A percentile compares a stretch with the other conserved stretches of the same genome.
Conservation (phyloP, 2,113 vertebrate genomes). For the Lagopus leucura region DNA sequence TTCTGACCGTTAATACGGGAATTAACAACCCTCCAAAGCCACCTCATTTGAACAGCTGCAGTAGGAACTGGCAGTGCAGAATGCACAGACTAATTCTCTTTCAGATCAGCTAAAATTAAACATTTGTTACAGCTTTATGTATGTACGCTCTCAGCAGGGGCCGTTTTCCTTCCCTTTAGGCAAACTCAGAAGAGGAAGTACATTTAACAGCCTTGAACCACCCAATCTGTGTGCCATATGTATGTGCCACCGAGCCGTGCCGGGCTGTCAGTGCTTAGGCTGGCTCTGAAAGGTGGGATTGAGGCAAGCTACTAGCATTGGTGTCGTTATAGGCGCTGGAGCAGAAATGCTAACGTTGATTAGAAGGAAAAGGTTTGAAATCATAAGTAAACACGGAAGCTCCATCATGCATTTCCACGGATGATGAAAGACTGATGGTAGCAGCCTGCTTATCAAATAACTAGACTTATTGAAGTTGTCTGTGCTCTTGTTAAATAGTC, state of each 20-base stretch:
- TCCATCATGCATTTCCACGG: neutral
- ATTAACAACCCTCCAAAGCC: slow-evolving; percentile 35
- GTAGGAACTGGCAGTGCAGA: neutral
- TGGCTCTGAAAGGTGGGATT: neutral
- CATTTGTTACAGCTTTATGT: slow-evolving; percentile 37
- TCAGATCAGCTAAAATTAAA: slow-evolving; percentile 27
- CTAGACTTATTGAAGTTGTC: slow-evolving; percentile 57
- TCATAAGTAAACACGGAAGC: slow-evolving; percentile 39
- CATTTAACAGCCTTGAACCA: neutral
- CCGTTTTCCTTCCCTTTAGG: neutral
- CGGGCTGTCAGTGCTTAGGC: neutral
- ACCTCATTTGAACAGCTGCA: slow-evolving; percentile 15
- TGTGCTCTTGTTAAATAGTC: slow-evolving; percentile 36
- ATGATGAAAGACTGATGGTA: slow-evolving; percentile 35
- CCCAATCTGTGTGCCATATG: neutral
- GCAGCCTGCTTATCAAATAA: slow-evolving; percentile 68
- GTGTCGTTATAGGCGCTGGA: neutral
- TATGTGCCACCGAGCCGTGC: neutral
- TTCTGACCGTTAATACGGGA: slow-evolving; percentile 11
- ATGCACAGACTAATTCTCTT: slow-evolving; percentile 5
- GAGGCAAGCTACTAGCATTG: neutral
- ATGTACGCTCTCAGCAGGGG: neutral
- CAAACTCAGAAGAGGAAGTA: neutral
- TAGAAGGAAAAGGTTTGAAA: slow-evolving; percentile 27
- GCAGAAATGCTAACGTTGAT: slow-evolving; percentile 42